Conservation (phyloP, 2,888 invertebrate genomes). For the Esperia sulphurella region DNA sequence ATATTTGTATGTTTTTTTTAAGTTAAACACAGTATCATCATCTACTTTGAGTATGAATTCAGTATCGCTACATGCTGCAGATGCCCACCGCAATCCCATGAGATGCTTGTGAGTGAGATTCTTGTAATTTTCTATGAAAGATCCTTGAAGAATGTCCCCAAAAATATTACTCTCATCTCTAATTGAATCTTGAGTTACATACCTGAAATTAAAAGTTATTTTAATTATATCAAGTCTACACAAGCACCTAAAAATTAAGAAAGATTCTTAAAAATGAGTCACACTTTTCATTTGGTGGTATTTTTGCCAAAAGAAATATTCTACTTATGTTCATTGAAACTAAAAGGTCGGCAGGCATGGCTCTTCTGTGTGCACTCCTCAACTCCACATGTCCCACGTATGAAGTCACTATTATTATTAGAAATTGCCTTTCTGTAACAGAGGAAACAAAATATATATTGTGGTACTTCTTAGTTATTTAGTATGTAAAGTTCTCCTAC, state of each 20-base stretch:
- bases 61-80: slow-evolving; percentile 78
- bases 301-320: slow-evolving; percentile 84
- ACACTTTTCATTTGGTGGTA: slow-evolving; percentile 72
- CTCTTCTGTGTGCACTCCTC: slow-evolving; percentile 84
- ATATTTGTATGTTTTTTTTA: slow-evolving; percentile 70
- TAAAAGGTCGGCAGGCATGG: slow-evolving; percentile 80
- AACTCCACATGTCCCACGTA: slow-evolving; percentile 85
- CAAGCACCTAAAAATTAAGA: no score
- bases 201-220: slow-evolving; percentile 34
- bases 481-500: neutral
- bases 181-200: slow-evolving; percentile 76
- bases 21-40: slow-evolving; percentile 87
- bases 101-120: slow-evolving; percentile 91
- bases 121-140: slow-evolving; percentile 86
- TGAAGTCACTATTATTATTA: slow-evolving; percentile 84
- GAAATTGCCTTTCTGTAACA: slow-evolving; percentile 40
- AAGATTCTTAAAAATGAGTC: slow-evolving; percentile 4
- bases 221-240: no score
- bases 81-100: slow-evolving; percentile 89
- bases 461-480: neutral
- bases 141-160: slow-evolving; percentile 87
- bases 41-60: slow-evolving; percentile 88
- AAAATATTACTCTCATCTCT: slow-evolving; percentile 81
- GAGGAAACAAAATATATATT: neutral
- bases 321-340: slow-evolving; percentile 79